Evolutionary conservation across 2,888 invertebrate genomes (phyloP), one percentile per base, ranked within the genome.

Genomic region (Torymus texanus): DNA sequence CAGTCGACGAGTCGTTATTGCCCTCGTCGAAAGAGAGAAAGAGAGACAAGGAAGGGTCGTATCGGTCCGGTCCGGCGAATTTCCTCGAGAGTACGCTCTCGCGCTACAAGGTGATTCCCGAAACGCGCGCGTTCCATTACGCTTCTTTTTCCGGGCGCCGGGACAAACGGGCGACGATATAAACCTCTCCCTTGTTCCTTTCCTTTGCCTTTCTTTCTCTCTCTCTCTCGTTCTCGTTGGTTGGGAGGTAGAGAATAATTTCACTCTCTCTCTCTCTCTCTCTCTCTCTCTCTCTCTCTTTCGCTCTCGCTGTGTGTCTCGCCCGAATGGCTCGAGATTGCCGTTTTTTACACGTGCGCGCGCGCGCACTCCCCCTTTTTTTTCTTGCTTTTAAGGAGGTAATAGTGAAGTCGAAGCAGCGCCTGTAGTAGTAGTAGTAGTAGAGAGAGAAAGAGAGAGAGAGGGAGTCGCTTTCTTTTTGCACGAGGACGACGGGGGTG

Each of bases 71-170:
- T 77, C 74, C 79, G 78, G 56, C 80, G 78, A 82, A 82, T 81
- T 81, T 79, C 63, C 55, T 79, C 75, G 79, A 82, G 83, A 41
- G 41, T 41, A 41, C 41, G 41, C 41, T 41, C 82, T 82, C 82
- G 82, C 79, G 82, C 79, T 82, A 70, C 77, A 66, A 71, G 82
- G 76, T 81, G 82, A 83, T 84, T 84, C 81, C 75, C 76, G 79
- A 82, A 82, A 84, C 78, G 83, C 84, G 82, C 78, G 83, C 84
- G 82, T 83, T 83, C 82, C 82, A 82, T 83, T 83, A 83, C 80
- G 81, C 74, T 71, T 58, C 72, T 59, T 29, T 63, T 65, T 51
- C 72, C 16, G 50, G 61, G 41, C 41, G 41, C 41, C 41, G 41
- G n/a, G n/a, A 78, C 41, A 51, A 53, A 58, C 56, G 63, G 13